Evolutionary conservation across 92 coral and sea anemone species (phyloP), one percentile per base, ranked within the genome.

Genomic region (Epizoanthus illoricatus): DNA sequence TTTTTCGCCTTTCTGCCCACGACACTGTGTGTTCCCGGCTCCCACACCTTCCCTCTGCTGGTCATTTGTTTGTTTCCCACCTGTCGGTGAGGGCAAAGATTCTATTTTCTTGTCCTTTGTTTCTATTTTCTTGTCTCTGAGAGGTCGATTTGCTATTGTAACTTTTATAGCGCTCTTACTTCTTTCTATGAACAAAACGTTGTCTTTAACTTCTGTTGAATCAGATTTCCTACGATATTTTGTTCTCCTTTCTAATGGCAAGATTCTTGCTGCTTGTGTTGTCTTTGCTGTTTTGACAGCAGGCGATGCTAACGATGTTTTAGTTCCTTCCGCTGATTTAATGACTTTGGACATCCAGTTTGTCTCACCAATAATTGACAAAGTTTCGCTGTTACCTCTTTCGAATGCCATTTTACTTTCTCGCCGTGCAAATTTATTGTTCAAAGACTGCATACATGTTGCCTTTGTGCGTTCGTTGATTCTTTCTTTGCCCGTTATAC

Each of bases 121-220:
- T 18, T 60, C 58, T 20, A 20, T n/a, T 23, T 63, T 64, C 60
- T 63, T 78, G 59, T 63, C 71, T 23, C n/a, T 76, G 5, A 10
- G 28, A 8, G 4, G 7, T 11, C 54, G 71, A n/a, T 43, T n/a
- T 15, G 16, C 49, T 21, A 63, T 13, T 20, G 71, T 78, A 58
- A 78, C 82, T 63, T 78, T 78, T 15, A 78, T 59, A 4, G 82
- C 47, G 18, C 60, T n/a, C 28, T 78, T 78, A 12, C 71, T 78
- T 64, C 65, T 78, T 43, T 78, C 71, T 62, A 78, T 62, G 65
- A 78, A 76, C 24, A 61, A 21, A 40, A 78, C 71, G 13, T 43
- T 43, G 16, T 63, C 20, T 12, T 64, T 78, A 20, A 43, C 20
- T 45, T 78, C 82, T 23, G 71, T 42, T 63, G 82, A 78, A 78